These are phyloP conservation scores for Dermolepida albohirtum DNA, from an alignment of 2,888 invertebrate genomes.

Conservation along the genomic window DNA sequence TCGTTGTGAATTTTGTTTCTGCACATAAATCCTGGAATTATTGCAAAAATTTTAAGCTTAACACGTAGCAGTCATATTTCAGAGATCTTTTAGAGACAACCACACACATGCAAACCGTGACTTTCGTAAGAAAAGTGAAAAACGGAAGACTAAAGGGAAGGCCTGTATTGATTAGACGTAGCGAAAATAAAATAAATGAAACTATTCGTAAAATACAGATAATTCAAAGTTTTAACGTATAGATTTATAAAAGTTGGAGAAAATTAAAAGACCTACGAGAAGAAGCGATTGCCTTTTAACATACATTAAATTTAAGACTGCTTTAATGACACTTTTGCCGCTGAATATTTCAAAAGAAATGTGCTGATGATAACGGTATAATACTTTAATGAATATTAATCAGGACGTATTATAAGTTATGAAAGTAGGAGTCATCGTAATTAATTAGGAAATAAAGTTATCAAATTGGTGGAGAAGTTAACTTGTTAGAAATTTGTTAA, in stretches of 20 bases:
- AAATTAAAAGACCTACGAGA: slow-evolving; percentile 21
- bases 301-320: too few relatives aligned
- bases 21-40: slow-evolving; percentile 10
- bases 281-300: neutral
- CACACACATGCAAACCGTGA: slow-evolving; percentile 7
- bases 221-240: slow-evolving; percentile 1
- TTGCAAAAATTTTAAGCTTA: slow-evolving; percentile 23
- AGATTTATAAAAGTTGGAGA: slow-evolving; percentile 4
- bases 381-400: neutral
- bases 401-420: neutral
- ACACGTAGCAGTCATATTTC: slow-evolving; percentile 18
- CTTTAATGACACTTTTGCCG: neutral
- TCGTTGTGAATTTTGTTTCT: slow-evolving; percentile 9
- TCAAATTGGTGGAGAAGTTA: too few relatives aligned
- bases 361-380: too few relatives aligned
- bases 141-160: neutral
- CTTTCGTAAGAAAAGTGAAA: slow-evolving; percentile 1
- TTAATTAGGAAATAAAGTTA: neutral
- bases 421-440: neutral
- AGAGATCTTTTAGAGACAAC: neutral
- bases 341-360: neutral
- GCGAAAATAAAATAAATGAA: slow-evolving; percentile 12
- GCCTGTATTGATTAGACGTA: slow-evolving; percentile 5
- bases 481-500: too few relatives aligned
- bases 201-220: slow-evolving; percentile 11